Percentiles rank a stretch among this genome's conserved stretches.
phyloP scores from a whole-genome alignment of 2,888 invertebrate genomes.

The Carabus problematicus region DNA sequence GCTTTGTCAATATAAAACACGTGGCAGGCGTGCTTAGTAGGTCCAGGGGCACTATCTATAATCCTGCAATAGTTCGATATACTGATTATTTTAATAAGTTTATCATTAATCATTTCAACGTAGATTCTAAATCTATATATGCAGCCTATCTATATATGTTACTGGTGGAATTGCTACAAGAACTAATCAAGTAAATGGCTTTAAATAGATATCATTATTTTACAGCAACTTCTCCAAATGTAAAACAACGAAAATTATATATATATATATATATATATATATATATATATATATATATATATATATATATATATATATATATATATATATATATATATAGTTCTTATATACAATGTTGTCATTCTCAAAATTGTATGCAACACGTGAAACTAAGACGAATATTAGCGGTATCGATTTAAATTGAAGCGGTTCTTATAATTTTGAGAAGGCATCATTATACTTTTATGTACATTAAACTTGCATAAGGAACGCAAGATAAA shows the following conservation, averaged over 20 bases:
- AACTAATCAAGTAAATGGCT: conserved; percentile 40
- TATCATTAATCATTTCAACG: conserved; percentile 43
- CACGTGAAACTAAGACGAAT: background rate
- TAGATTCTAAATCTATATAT: conserved; percentile 43
- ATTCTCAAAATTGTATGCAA: conserved; percentile 24
- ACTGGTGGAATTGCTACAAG: conserved; percentile 41
- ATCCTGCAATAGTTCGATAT: conserved; percentile 56
- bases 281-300: no score
- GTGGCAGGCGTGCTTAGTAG: conserved; percentile 21
- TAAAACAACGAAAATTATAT: no score
- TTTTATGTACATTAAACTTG: conserved; percentile 31
- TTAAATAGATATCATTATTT: conserved; percentile 42
- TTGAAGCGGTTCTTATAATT: conserved; percentile 12
- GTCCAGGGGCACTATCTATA: conserved; percentile 51
- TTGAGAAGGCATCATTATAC: conserved; percentile 25
- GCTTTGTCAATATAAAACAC: conserved; percentile 7
- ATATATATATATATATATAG: no score
- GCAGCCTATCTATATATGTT: conserved; percentile 43
- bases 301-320: no score
- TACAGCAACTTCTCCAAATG: conserved; percentile 39
- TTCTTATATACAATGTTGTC: conserved; percentile 2
- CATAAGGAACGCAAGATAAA: conserved; percentile 25
- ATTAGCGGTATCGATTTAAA: background rate
- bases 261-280: no score
- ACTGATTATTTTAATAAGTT: conserved; percentile 52